Evolutionary conservation across 2,113 vertebrate genomes (phyloP).

Genomic region (Lasiurus cinereus): DNA sequence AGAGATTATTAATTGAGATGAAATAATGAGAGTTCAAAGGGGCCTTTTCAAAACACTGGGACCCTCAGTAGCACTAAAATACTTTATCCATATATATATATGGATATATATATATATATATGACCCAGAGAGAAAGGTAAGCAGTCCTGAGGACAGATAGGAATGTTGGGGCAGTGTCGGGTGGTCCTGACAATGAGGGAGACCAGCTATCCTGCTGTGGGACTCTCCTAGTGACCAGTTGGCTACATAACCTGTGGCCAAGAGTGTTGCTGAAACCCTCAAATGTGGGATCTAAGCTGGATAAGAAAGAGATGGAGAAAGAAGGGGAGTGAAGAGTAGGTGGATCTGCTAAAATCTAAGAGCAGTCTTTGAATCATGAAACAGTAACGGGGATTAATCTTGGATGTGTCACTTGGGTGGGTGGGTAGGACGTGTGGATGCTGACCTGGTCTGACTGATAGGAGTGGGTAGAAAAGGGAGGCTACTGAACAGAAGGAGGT

Average conservation of each 20-base stretch:
- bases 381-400: too few species aligned
- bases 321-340: fast-evolving
- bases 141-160: neutral
- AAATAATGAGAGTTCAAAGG: neutral
- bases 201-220: neutral
- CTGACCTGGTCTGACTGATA: neutral
- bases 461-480: neutral
- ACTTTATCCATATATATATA: fast-evolving
- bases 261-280: too few species aligned
- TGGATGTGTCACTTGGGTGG: fast-evolving
- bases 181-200: fast-evolving
- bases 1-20: neutral
- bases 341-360: neutral
- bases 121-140: neutral
- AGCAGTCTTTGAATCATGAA: neutral
- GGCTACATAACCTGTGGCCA: fast-evolving
- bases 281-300: neutral
- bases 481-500: too few species aligned
- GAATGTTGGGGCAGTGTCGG: fast-evolving
- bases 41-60: neutral
- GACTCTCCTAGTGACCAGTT: neutral
- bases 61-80: fast-evolving
- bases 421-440: neutral
- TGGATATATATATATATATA: fast-evolving
- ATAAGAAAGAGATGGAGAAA: neutral